Percentiles rank a stretch among this genome's conserved stretches.
These are phyloP conservation scores for Phyllotreta cruciferae DNA, from an alignment of 2,888 invertebrate genomes.

Conservation along the genomic window DNA sequence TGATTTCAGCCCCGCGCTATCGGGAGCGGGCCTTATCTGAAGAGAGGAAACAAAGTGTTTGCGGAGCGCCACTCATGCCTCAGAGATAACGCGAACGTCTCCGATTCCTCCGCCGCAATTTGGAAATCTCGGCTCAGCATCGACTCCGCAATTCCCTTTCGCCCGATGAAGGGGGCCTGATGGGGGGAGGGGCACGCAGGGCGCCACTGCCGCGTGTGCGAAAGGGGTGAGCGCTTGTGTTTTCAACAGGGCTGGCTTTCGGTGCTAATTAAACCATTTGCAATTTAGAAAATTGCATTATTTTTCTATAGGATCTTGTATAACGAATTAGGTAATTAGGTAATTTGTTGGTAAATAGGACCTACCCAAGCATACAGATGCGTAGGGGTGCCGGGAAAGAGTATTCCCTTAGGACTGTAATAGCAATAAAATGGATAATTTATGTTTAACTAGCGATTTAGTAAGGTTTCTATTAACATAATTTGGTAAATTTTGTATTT, in stretches of 20 bases:
- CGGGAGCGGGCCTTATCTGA: no score
- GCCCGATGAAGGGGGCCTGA: slow-evolving; percentile 39
- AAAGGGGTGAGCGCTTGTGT: slow-evolving; percentile 19
- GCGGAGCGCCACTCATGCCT: slow-evolving; percentile 15
- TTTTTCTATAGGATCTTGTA: no score
- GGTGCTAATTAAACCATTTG: neutral
- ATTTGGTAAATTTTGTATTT: no score
- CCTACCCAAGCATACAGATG: neutral
- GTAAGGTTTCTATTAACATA: no score
- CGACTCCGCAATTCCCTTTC: slow-evolving; percentile 16
- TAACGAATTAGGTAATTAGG: no score
- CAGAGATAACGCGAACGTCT: slow-evolving; percentile 14
- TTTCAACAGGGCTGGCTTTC: slow-evolving; percentile 3
- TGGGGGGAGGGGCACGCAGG: slow-evolving; percentile 23
- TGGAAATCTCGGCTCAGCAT: neutral
- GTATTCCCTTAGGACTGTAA: no score
- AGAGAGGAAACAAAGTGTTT: slow-evolving; percentile 13
- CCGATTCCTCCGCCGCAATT: slow-evolving; percentile 12
- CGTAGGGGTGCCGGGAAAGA: no score
- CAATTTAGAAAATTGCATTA: neutral
- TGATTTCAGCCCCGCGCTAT: no score
- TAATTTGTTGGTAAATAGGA: neutral
- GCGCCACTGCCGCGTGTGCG: slow-evolving; percentile 16
- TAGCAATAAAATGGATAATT: no score
- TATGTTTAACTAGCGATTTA: no score